phyloP scores from a whole-genome alignment of 2,797 vertebrate genomes.

The Prunella strophiata region DNA sequence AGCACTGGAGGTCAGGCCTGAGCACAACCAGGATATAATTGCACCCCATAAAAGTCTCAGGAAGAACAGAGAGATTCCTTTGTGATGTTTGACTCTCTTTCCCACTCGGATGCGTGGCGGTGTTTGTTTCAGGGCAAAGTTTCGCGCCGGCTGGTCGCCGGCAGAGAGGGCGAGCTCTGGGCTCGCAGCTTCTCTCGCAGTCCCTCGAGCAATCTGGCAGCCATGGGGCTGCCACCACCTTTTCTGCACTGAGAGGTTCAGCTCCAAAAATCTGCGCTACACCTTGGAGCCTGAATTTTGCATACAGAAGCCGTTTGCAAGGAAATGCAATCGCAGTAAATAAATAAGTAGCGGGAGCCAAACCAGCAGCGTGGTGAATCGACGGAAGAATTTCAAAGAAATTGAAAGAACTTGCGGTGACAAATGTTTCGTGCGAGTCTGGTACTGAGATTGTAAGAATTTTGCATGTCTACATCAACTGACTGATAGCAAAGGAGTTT shows the following conservation, averaged over 20 bases:
- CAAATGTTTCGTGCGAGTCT: background rate
- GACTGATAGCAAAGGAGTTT: conserved; percentile 80
- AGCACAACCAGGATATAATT: background rate
- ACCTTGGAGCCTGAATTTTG: conserved; percentile 7
- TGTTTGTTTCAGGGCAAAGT: conserved; percentile 10
- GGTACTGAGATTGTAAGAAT: conserved; percentile 64
- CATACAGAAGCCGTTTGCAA: background rate
- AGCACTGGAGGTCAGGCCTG: background rate
- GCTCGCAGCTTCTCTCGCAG: conserved; percentile 19
- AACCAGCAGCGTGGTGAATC: background rate
- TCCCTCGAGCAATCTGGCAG: conserved; percentile 37
- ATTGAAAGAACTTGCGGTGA: background rate
- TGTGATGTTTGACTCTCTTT: background rate
- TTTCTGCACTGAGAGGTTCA: background rate
- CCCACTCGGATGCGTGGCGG: fast-evolving
- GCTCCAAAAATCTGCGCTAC: background rate
- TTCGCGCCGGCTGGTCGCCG: background rate
- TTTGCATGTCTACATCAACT: conserved; percentile 67
- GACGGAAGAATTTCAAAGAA: background rate
- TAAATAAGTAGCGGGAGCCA: conserved; percentile 11
- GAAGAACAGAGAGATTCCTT: background rate
- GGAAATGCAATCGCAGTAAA: background rate
- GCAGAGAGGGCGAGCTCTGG: conserved; percentile 17
- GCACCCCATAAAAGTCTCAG: background rate
- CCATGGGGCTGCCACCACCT: background rate